Conservation (phyloP, 2,888 invertebrate genomes). For the Lissonota sp. region DNA sequence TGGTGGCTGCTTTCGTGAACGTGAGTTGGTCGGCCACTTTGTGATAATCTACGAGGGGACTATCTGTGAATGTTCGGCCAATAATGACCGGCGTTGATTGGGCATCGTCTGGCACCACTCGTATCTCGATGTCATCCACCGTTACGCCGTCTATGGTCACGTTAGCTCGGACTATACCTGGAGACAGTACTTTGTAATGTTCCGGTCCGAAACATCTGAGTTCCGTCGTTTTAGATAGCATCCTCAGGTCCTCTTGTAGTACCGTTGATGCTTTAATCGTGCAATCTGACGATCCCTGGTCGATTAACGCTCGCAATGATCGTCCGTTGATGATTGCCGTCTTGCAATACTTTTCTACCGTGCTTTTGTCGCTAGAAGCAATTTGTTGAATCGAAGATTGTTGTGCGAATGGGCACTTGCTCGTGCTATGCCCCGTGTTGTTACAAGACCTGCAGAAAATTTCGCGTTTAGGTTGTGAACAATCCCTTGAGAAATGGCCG, state of each 20-base stretch:
- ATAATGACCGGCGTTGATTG: slow-evolving; percentile 17
- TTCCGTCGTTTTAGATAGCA: neutral
- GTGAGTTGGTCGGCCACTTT: slow-evolving; percentile 15
- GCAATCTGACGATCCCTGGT: slow-evolving; percentile 12
- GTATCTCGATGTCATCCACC: slow-evolving; percentile 5
- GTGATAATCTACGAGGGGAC: neutral
- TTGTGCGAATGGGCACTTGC: neutral
- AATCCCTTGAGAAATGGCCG: slow-evolving; percentile 29
- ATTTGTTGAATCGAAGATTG: neutral
- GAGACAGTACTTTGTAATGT: slow-evolving; percentile 7
- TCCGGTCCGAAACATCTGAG: slow-evolving; percentile 27
- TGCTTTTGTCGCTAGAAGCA: neutral
- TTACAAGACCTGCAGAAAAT: slow-evolving; percentile 3
- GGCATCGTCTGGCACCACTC: slow-evolving; percentile 22
- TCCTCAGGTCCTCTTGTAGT: neutral
- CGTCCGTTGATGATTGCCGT: neutral
- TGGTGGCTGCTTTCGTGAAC: neutral
- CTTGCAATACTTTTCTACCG: slow-evolving; percentile 3
- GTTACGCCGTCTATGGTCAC: slow-evolving; percentile 13
- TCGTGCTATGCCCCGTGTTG: slow-evolving; percentile 11
- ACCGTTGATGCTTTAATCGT: slow-evolving; percentile 27
- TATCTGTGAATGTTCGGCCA: slow-evolving; percentile 32
- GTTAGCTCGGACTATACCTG: neutral
- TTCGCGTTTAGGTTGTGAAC: slow-evolving; percentile 4
- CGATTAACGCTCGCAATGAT: slow-evolving; percentile 5